phyloP scores from a whole-genome alignment of 2,113 vertebrate genomes.

The Cettia cetti region DNA sequence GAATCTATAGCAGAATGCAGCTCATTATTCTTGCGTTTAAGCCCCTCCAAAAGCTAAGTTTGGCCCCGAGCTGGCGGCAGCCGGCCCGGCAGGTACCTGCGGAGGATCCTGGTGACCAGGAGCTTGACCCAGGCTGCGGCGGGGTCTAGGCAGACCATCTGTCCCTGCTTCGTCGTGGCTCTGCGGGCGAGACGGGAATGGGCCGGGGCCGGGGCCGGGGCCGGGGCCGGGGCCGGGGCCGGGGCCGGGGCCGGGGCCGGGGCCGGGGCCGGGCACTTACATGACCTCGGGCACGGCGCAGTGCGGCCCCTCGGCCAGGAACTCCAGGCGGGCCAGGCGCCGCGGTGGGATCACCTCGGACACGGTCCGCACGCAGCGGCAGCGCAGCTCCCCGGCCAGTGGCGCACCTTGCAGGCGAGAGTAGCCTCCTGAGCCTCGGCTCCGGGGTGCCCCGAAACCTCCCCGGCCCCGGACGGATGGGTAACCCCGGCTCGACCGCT shows the following conservation, averaged over 20 bases:
- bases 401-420: neutral
- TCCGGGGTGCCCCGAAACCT: no score
- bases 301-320: constrained; percentile 30
- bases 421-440: neutral
- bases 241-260: no score
- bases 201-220: neutral
- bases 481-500: neutral
- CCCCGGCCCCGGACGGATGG: no score
- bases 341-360: neutral
- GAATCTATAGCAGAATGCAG: neutral
- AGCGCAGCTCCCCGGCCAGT: constrained; percentile 44
- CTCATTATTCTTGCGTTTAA: neutral
- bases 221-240: neutral
- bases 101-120: constrained; percentile 64
- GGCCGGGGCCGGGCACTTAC: neutral
- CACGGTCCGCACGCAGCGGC: neutral
- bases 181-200: constrained; percentile 22
- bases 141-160: constrained; percentile 73
- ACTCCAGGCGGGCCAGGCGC: neutral
- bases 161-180: constrained; percentile 71
- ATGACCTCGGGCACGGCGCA: constrained; percentile 32
- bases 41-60: neutral
- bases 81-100: constrained; percentile 2
- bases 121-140: constrained; percentile 75
- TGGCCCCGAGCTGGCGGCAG: neutral